phyloP scores from a whole-genome alignment of 2,113 vertebrate genomes.

The Aspidoscelis tigris region DNA sequence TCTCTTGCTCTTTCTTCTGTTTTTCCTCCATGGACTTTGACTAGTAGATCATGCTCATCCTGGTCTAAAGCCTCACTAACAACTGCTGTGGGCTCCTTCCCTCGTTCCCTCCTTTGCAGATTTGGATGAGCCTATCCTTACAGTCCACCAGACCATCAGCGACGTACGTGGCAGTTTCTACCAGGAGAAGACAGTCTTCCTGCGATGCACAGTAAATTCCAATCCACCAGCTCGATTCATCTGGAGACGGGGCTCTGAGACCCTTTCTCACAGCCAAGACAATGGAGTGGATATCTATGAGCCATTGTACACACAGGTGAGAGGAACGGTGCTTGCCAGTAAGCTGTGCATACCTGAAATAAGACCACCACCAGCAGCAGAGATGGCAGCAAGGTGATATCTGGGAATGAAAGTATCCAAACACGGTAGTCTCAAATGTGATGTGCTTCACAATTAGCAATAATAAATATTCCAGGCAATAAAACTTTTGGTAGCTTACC shows the following conservation, averaged over 20 bases:
- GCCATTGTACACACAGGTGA: conserved; percentile 95
- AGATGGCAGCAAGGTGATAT: too few relatives aligned
- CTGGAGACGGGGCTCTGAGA: conserved; percentile 90
- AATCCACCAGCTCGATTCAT: conserved; percentile 97
- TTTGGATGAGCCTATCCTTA: conserved; percentile 92
- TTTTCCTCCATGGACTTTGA: conserved; percentile 10
- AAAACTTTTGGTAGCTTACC: background rate
- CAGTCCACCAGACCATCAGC: conserved; percentile 95
- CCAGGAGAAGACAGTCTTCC: conserved; percentile 97
- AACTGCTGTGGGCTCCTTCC: conserved; percentile 26
- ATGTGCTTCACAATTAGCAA: too few relatives aligned
- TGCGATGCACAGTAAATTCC: conserved; percentile 97
- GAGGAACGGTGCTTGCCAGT: background rate
- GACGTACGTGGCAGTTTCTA: conserved; percentile 97
- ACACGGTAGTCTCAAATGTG: too few relatives aligned
- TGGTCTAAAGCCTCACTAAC: conserved; percentile 48
- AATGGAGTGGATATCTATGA: conserved; percentile 98
- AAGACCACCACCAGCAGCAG: too few relatives aligned
- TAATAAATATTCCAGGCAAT: too few relatives aligned
- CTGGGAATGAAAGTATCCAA: too few relatives aligned
- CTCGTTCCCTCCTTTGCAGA: conserved; percentile 79
- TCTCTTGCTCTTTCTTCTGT: background rate
- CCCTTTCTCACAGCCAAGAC: conserved; percentile 95
- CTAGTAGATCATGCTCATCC: background rate
- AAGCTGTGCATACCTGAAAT: background rate